phyloP scores from a whole-genome alignment of 2,797 vertebrate genomes.

The Protonibea diacanthus region DNA sequence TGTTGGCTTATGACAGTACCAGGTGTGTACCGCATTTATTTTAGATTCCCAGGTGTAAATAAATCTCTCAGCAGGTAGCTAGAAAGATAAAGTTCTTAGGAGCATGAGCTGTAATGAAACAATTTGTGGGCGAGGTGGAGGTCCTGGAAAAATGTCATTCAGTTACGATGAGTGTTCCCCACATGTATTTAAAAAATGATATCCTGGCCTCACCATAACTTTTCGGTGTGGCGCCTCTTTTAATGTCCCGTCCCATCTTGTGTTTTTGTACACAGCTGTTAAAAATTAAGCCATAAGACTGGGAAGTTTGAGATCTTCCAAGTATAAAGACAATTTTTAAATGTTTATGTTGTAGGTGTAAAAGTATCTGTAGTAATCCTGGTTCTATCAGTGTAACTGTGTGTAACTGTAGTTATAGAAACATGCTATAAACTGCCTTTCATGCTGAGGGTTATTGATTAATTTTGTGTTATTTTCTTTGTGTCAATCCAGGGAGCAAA shows the following conservation, averaged over 20 bases:
- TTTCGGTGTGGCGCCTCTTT: background rate
- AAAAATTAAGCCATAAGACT: background rate
- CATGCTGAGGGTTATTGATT: background rate
- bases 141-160: background rate
- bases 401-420: background rate
- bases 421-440: background rate
- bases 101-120: background rate
- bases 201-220: too few species aligned
- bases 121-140: background rate
- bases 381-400: background rate
- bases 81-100: background rate
- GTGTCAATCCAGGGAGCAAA: conserved; percentile 91
- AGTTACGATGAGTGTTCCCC: background rate
- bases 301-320: background rate
- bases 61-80: background rate
- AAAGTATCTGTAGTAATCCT: background rate
- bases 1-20: background rate
- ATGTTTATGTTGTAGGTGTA: background rate
- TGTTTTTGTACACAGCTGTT: background rate
- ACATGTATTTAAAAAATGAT: too few species aligned
- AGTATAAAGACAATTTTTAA: background rate
- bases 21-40: conserved; percentile 1
- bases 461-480: background rate
- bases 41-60: background rate
- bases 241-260: background rate